These are phyloP conservation scores for Bubo bubo DNA, from an alignment of 2,113 vertebrate species.

Conservation along the genomic window DNA sequence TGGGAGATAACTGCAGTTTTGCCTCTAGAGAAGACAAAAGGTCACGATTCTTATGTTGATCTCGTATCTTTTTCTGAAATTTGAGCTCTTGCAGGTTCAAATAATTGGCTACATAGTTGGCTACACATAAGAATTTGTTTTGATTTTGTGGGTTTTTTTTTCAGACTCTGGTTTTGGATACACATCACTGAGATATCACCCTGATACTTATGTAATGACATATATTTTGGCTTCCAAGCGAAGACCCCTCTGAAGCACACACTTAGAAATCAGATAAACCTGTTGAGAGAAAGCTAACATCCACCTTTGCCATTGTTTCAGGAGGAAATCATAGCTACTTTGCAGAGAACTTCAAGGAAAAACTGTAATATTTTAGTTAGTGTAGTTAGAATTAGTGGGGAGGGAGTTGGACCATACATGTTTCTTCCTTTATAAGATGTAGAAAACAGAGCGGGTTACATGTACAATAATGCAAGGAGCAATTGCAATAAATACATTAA, in stretches of 20 bases:
- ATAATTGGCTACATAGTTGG: not conserved
- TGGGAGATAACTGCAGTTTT: not conserved
- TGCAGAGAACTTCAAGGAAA: not conserved
- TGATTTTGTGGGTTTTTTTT: not conserved
- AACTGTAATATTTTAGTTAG: not conserved
- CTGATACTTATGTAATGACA: not conserved
- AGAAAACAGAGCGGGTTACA: not conserved
- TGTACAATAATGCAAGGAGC: not conserved
- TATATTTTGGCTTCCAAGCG: not conserved
- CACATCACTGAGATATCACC: not conserved
- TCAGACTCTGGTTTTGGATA: not conserved
- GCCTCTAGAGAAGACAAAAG: not conserved
- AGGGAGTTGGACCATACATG: not conserved
- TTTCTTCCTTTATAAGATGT: not conserved
- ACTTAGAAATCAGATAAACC: not conserved
- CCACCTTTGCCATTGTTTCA: not conserved
- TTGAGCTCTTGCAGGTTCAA: not conserved
- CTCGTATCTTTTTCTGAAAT: not conserved
- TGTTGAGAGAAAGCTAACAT: not conserved
- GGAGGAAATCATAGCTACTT: not conserved
- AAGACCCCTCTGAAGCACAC: not conserved
- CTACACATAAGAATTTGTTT: not conserved
- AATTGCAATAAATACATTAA: not conserved
- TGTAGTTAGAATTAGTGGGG: not conserved
- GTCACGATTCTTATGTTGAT: not conserved